Evolutionary conservation across 2,113 vertebrate genomes (phyloP), one percentile per base, ranked within the genome.

Genomic region (Cryptomyrus ogoouensis): DNA sequence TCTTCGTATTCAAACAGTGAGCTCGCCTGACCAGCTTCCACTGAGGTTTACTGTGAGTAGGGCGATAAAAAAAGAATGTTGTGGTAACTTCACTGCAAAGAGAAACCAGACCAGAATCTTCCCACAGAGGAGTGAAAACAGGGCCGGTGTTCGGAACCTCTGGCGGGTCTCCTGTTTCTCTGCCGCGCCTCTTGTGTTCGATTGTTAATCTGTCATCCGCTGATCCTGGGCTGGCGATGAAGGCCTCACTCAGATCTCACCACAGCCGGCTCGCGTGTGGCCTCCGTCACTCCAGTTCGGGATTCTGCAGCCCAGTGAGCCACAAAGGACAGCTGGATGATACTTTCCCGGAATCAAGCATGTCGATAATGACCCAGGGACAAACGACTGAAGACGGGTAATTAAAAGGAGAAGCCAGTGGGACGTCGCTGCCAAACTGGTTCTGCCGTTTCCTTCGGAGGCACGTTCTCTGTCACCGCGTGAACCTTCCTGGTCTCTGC

Each of bases 1-100:
- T 92, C n/a, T 58, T 90, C n/a, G 17, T 31, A 84, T 91, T 88
- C 89, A 58, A 35, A 74, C 88, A 85, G 89, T 80, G 27, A 39
- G 27, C 80, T n/a, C 5, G 52, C 77, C 80, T 58, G 80, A 17
- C 53, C 8, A 62, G 80, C 35, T 53, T 24, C 77, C 89, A 88
- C 74, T 50, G 27, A 42, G 24, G n/a, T 70, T 88, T 52, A 12
- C 15, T 88, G 86, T 66, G 56, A 58, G 58, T 56, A 74, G 47
- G 89, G 7, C 15, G 3, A 77, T 42, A 89, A 77, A 89, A 56
- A 62, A 58, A 27, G 52, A 21, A n/a, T 46, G 44, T 58, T 86
- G 83, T 86, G 50, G 39, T 66, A 62, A 66, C 80, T 47, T 47
- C 35, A 58, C 42, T 19, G 13, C 27, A 9, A 35, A 89, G 27